A percentile compares a stretch with the other conserved stretches of the same genome.
Evolutionary conservation across 2,797 vertebrate species (phyloP).

Genomic region (Lateolabrax maculatus): DNA sequence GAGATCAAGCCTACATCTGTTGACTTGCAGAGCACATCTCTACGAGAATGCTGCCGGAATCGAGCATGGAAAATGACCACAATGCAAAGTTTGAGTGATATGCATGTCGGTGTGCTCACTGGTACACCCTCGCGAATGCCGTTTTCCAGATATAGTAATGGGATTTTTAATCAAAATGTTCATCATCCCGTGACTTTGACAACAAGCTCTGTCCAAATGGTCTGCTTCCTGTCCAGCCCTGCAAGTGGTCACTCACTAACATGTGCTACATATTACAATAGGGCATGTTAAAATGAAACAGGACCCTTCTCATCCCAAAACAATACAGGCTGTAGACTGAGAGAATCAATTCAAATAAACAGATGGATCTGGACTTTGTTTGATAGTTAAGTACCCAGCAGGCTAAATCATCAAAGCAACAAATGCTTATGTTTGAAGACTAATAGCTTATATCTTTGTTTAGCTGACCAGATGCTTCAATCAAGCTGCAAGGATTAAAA

Average conservation of each 20-base stretch:
- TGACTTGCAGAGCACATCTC: neutral
- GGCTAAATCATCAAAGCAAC: constrained; percentile 18
- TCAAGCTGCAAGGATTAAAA: constrained; percentile 7
- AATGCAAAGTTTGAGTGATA: neutral
- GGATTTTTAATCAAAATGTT: constrained; percentile 39
- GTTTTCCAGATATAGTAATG: constrained; percentile 21
- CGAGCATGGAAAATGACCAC: neutral
- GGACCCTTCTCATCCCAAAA: constrained; percentile 24
- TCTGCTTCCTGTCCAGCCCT: constrained; percentile 40
- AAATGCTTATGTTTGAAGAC: constrained; percentile 34
- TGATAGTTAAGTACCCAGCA: constrained; percentile 4
- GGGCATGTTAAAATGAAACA: constrained; percentile 43
- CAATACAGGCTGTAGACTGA: constrained; percentile 6
- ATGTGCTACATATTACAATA: constrained; percentile 47
- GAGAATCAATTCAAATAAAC: constrained; percentile 29
- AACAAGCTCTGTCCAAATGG: constrained; percentile 30
- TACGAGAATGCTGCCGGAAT: neutral
- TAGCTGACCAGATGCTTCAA: constrained; percentile 12
- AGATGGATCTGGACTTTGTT: constrained; percentile 23
- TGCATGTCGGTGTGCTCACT: neutral
- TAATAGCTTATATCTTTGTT: constrained; percentile 32
- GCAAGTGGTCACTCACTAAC: constrained; percentile 46
- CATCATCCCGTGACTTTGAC: constrained; percentile 21
- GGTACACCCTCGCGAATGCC: neutral
- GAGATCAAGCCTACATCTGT: neutral